Base-by-base conservation (phyloP, 2,113 vertebrate genomes). In the Trematocara unimaculatum region DNA sequence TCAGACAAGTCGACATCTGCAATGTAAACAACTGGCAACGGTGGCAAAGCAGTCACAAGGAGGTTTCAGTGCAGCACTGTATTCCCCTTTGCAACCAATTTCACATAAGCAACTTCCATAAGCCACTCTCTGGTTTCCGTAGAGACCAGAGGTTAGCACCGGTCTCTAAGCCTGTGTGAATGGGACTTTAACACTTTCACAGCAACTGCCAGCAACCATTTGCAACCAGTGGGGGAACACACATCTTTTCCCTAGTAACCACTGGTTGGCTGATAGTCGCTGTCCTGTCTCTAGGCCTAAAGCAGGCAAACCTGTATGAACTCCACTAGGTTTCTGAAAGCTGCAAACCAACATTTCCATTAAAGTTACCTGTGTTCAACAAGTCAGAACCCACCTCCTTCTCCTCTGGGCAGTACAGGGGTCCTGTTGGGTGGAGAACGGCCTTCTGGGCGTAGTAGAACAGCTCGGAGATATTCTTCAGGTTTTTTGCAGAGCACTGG, bases 391-490 rank as follows among this genome's bases (percentile, higher is more conserved):
- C 91, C 96, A 99, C 99, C 98, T 99, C 99, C 93, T 99, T 99
- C 92, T 99, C 98, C 91, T 99, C 98, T 17, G 98, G 98, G 91
- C 98, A 99, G 95, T 99, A 99, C 62, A 99, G 95, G 10, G 98
- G 99, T 60, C 98, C 98, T 64, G 98, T 99, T 29, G 99, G 99
- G 96, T 99, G 99, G 51, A 99, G 97, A 92, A 99, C 98, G 74
- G 99, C 99, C 94, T 99, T 99, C 96, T 99, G 99, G 49, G 98
- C 98, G n/a, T 99, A 99, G 95, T 99, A 99, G 95, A 99, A 99
- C 54, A 99, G 95, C 92, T 99, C 99, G 2, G 98, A 99, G 94
- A 99, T 99, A 93, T 99, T 99, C 96, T 99, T 99, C 96, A 99
- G 95, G 95, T 99, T 99, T 97, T 99, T 99, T 60, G 98, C 99